These are phyloP conservation scores for Pygmarrhopalites habei DNA, from an alignment of 1,140 invertebrate genomes.

Conservation along the genomic window DNA sequence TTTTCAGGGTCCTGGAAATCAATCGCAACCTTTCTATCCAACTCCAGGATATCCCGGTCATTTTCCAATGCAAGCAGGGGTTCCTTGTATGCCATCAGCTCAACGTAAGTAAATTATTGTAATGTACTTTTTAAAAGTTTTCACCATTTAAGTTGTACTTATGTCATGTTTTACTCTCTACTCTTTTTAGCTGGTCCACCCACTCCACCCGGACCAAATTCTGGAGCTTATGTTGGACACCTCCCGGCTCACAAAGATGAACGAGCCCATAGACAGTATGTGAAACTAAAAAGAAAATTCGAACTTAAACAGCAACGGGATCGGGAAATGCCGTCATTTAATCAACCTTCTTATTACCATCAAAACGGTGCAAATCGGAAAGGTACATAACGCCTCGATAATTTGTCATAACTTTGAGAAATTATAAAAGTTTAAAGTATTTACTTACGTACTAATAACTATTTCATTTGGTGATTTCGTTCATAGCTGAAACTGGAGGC, in stretches of 20 bases:
- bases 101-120: conserved; percentile 22
- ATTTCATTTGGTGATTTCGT: background rate
- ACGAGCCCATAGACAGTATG: conserved; percentile 49
- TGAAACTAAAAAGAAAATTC: conserved; percentile 64
- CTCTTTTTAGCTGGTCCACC: conserved; percentile 15
- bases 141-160: background rate
- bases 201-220: conserved; percentile 19
- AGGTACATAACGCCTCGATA: too few relatives aligned
- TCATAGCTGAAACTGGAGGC: conserved; percentile 5
- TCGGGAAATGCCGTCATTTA: conserved; percentile 12
- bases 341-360: too few relatives aligned
- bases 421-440: too few relatives aligned
- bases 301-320: conserved; percentile 51
- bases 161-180: conserved; percentile 1
- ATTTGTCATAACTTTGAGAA: too few relatives aligned
- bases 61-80: conserved; percentile 33
- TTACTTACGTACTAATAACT: background rate
- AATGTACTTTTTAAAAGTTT: background rate
- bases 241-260: conserved; percentile 62
- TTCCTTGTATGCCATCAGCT: conserved; percentile 27
- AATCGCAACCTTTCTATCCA: conserved; percentile 32
- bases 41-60: conserved; percentile 29
- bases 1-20: conserved; percentile 33
- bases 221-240: conserved; percentile 29
- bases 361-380: conserved; percentile 42